Base-by-base conservation (phyloP, 1,140 invertebrate genomes). In the Tetranychus cinnabarinus region DNA sequence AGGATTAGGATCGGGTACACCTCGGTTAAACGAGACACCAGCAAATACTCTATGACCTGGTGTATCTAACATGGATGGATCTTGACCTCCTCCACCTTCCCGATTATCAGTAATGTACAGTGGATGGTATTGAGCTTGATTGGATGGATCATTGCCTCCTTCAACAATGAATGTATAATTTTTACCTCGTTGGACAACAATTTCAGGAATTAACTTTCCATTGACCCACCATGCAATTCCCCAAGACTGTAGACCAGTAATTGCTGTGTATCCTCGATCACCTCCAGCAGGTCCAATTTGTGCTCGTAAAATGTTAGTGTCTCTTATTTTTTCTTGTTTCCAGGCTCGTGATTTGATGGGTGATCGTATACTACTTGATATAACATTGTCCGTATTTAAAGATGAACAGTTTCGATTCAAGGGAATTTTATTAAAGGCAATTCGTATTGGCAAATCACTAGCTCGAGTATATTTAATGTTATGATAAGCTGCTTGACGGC, bases 171-270 rank as follows among this genome's bases (percentile, higher is more conserved):
- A 92, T 1, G 85, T 89, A 69, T 96, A 96, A 10, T 82, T 86
- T 68, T 81, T 82, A 2, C 88, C 88, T 47, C 90, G 76, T 0
- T 90, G 84, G 1, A 95, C 85, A 67, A 89, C 84, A 61, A 95
- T 82, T 74, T 89, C 89, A 0, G 91, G 89, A 62, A 92, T 88
- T 7, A 96, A 74, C 1, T 92, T 77, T 0, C 90, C 91, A 70
- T 96, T 95, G 65, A 96, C 91, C 75, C 88, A 92, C 88, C 88
- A 95, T 0, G 86, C 82, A 65, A 92, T 86, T 45, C 88, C 88
- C 86, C 88, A 91, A 39, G 86, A 87, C 3, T 90, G 85, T 70
- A 89, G 84, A 15, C 68, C 68, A 54, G 68, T 69, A n/a, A 69
- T 66, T 35, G 66, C 64, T 3, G 61, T 64, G 37, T 69, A 69